Base-by-base conservation (phyloP, 1,140 invertebrate species). In the Nixonia krombeini region DNA sequence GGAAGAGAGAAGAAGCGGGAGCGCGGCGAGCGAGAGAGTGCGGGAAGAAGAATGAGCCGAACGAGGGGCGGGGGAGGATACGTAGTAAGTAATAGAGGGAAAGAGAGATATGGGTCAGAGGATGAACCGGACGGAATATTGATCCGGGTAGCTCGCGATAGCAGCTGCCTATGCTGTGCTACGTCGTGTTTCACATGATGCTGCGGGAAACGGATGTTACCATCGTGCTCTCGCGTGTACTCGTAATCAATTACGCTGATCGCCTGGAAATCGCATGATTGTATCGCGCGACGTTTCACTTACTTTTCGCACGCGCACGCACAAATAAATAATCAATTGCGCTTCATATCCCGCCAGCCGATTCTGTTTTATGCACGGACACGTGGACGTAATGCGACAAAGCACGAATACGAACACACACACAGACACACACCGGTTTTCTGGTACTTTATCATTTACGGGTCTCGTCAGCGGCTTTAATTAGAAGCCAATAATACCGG, bases 91-190 rank as follows among this genome's bases (percentile, higher is more conserved):
- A 74, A n/a, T n/a, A 74, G 77, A 80, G 76, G 69, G 73, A 80
- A 79, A 74, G 74, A 78, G 75, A 80, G 75, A 81, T 80, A 82
- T 80, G 76, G 79, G 81, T 83, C 81, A 81, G 79, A 81, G 80
- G 81, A 83, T 83, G 81, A 81, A 83, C 81, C 79, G 79, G 80
- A 79, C 81, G 80, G 80, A 82, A 83, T 83, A 83, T 83, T 83
- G 81, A 83, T 83, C 81, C 79, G 75, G 52, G 75, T 74, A 77
- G 66, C 75, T 78, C 75, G 72, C 79, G 74, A 81, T 81, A 81
- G 78, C 75, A 76, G 73, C 75, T 76, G 73, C 74, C 74, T 78
- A 73, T 74, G 72, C 73, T 75, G 70, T 67, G 68, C 72, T 75
- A 64, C 64, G 70, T 55, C 35, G 55, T 63, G 67, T 59, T 73